phyloP scores from a whole-genome alignment of 1,140 invertebrate species.

The Mizuhopecten yessoensis region DNA sequence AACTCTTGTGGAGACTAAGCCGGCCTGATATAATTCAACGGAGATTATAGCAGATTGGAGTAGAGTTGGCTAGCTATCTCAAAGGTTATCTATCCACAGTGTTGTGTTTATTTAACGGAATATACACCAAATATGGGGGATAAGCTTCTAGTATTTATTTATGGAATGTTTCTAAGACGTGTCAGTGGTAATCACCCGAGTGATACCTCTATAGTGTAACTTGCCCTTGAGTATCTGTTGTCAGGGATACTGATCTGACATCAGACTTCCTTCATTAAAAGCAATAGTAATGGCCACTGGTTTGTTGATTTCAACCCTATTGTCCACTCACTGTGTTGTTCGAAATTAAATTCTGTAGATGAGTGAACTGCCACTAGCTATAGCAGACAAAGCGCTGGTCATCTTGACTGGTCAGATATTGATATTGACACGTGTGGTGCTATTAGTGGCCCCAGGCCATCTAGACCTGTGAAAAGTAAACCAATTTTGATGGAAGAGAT shows the following conservation, averaged over 20 bases:
- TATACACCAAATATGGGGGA: slow-evolving; percentile 13
- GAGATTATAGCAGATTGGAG: no score
- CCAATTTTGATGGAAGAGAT: slow-evolving; percentile 34
- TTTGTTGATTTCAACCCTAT: background rate
- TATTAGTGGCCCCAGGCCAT: background rate
- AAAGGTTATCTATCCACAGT: background rate
- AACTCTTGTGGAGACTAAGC: background rate
- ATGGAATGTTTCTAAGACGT: background rate
- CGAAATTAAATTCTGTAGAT: background rate
- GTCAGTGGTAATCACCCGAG: background rate
- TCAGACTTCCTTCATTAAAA: background rate
- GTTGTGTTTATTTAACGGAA: slow-evolving; percentile 20
- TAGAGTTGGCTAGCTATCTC: no score
- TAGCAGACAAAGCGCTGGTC: background rate
- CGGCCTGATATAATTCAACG: slow-evolving; percentile 4
- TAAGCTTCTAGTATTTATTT: background rate
- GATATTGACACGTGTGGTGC: slow-evolving; percentile 12
- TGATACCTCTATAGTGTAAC: background rate
- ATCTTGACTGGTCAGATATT: background rate
- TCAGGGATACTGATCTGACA: background rate
- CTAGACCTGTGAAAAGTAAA: slow-evolving; percentile 10
- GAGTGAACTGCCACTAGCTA: background rate
- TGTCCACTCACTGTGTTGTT: background rate
- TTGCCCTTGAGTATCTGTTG: background rate
- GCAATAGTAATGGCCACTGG: background rate